Evolutionary conservation across 1,140 invertebrate genomes (phyloP), one percentile per base, ranked within the genome.

Genomic region (Telenomus remus): DNA sequence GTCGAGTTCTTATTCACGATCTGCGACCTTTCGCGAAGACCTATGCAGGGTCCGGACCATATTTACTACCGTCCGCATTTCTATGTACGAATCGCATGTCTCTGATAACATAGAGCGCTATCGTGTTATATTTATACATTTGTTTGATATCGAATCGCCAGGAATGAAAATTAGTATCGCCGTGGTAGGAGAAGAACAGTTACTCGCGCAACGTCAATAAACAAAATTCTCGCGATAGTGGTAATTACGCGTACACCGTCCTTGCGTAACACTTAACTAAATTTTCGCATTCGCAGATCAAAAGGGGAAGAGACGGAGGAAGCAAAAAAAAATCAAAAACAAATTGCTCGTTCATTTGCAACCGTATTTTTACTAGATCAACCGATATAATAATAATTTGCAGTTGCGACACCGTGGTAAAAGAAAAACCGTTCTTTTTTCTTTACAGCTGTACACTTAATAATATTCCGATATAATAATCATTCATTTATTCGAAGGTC

Each of bases 61-160:
- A 76, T 76, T 76, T 76, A 76, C 73, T 70, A 51, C 39, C 65
- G 76, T 70, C 63, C 66, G 46, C 33, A 64, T 79, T 66, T 65
- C 64, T 72, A 64, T 37, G 55, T 61, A 54, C 59, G 73, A 76
- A 70, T 74, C 66, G 79, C 74, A 70, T 72, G 69, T 75, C 64
- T 43, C 48, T 63, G 72, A 75, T 69, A 75, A 75, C 64, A 69
- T 75, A 69, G 57, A 69, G 12, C 42, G n/a, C 64, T 69, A 70
- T 76, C 75, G 66, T 54, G 76, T 79, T 79, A 80, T 81, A 70
- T 70, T 76, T 76, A 64, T 66, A 66, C 60, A 68, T 72, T 72
- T 76, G 63, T 69, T 75, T 64, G 72, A 64, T 69, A 75, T 69
- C 64, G 48, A 64, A 69, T 69, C 64, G 59, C 43, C 19, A 48